A percentile compares a stretch with the other conserved stretches of the same genome.
These are phyloP conservation scores for Aricia agestis DNA, from an alignment of 1,140 invertebrate species.

Conservation along the genomic window DNA sequence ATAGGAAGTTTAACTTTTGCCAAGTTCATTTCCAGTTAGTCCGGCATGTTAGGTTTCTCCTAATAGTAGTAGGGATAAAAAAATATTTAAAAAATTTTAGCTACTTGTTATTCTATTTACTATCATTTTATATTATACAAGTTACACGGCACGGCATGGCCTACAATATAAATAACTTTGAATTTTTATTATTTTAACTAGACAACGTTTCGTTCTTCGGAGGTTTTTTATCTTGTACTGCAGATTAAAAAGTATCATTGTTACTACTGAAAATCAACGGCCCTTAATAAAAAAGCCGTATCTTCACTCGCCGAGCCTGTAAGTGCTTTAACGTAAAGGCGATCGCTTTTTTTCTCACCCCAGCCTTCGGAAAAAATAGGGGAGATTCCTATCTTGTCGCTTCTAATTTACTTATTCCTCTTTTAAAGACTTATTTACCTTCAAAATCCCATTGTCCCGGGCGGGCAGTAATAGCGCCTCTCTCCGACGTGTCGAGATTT, in stretches of 20 bases:
- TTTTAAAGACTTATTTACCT: conserved; percentile 81
- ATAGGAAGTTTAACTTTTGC: too few relatives aligned
- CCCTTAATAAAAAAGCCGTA: not conserved
- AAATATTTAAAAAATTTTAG: too few relatives aligned
- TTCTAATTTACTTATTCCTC: conserved; percentile 82
- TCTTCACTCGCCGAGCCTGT: conserved; percentile 39
- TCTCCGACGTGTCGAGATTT: conserved; percentile 64
- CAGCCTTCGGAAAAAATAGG: conserved; percentile 74
- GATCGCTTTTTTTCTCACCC: conserved; percentile 72
- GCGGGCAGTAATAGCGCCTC: conserved; percentile 61
- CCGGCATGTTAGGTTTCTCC: too few relatives aligned
- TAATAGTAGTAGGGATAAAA: too few relatives aligned
- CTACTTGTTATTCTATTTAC: too few relatives aligned
- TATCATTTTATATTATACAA: too few relatives aligned
- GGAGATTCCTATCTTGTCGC: conserved; percentile 81
- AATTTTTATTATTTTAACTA: not conserved
- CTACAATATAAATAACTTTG: not conserved
- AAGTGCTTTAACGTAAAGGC: conserved; percentile 55
- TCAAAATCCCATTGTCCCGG: conserved; percentile 75
- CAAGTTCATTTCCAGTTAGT: too few relatives aligned
- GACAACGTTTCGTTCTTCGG: too few relatives aligned
- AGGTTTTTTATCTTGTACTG: too few relatives aligned
- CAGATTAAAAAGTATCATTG: too few relatives aligned
- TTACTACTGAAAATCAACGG: not conserved
- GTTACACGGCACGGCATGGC: too few relatives aligned